Evolutionary conservation across 2,797 vertebrate genomes (phyloP), one percentile per base, ranked within the genome.

Genomic region (Leptodactylus fallax): DNA sequence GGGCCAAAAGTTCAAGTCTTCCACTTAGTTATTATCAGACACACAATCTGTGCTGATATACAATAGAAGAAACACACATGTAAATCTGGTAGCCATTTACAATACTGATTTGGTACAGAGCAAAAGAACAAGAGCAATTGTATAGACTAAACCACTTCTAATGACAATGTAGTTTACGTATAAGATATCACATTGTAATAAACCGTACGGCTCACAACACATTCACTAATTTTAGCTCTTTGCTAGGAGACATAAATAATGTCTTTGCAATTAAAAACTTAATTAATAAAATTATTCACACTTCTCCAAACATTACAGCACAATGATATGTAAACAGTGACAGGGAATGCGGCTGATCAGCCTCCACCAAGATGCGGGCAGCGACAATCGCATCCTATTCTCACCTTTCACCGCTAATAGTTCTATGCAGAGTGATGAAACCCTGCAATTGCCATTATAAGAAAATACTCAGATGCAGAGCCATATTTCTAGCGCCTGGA

Each of bases 231-330:
- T 77, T 77, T 77, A 77, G 49, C 74, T n/a, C 21, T 53, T 53
- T 77, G 74, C 72, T 45, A 51, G 19, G 21, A 51, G 72, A 76
- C 72, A 51, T 76, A 51, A 76, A 76, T 76, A 76, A 76, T 76
- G 47, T 76, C 47, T 51, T 8, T 76, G 72, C 74, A 77, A 77
- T 77, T 77, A 77, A 53, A 77, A 47, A 53, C 74, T 77, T 77
- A 77, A 77, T 77, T 53, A 77, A 77, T 77, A 53, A 77, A 77
- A 77, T 77, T 12, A 77, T 77, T 77, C 74, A 77, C 49, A 77
- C 49, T 23, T 77, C 74, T 53, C 74, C 47, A 77, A 47, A 77
- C 74, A 1, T 14, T 77, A n/a, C 10, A 2, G 49, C 47, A 53
- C 21, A 53, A 51, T 23, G 21, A 77, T 77, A 77, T 77, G 49